These are phyloP conservation scores for Masticophis lateralis DNA, from an alignment of 2,797 vertebrate genomes.

Conservation along the genomic window DNA sequence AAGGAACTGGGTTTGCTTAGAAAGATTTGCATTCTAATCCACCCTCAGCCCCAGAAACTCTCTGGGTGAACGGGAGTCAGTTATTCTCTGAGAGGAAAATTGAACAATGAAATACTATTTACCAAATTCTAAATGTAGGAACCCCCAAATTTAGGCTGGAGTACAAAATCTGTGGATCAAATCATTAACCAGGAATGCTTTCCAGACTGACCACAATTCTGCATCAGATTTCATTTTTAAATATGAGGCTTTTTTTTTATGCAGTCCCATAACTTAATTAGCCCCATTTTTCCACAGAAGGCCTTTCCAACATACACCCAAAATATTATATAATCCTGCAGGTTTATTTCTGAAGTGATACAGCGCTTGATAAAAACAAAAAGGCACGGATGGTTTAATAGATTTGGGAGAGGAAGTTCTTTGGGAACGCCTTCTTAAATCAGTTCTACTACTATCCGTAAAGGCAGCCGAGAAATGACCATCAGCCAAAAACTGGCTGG, in stretches of 20 bases:
- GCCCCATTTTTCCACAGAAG: background rate
- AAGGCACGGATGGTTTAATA: background rate
- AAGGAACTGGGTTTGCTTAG: background rate
- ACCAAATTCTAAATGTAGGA: background rate
- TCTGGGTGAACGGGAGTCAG: background rate
- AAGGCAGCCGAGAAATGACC: constrained; percentile 9
- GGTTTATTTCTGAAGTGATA: background rate
- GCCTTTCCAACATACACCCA: background rate
- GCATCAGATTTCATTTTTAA: background rate
- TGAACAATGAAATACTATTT: background rate
- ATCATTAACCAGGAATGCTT: background rate
- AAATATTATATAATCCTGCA: background rate
- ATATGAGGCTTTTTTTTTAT: background rate
- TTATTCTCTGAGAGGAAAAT: background rate
- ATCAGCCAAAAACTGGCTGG: constrained; percentile 10
- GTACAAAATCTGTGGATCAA: background rate
- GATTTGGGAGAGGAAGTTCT: background rate
- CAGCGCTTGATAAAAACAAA: background rate
- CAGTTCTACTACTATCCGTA: background rate
- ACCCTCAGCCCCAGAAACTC: background rate
- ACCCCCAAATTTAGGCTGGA: background rate
- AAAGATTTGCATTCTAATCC: background rate
- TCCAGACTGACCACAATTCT: background rate
- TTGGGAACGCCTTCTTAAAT: background rate
- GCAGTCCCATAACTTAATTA: background rate